Evolutionary conservation across 2,113 vertebrate genomes (phyloP), one percentile per base, ranked within the genome.

Genomic region (Xiphorhynchus elegans): DNA sequence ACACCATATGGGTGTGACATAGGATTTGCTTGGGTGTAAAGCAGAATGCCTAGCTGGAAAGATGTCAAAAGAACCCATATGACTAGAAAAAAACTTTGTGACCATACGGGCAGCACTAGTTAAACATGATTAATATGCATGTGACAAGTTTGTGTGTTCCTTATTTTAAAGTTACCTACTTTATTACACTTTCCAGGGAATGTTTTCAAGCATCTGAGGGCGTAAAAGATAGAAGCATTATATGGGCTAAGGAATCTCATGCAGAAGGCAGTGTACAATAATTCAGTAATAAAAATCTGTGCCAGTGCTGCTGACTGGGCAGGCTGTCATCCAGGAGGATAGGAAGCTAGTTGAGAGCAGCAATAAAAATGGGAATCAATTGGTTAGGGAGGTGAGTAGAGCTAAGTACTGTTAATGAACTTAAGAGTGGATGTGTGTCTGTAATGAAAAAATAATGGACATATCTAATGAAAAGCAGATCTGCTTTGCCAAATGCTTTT

Each of bases 381-480:
- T 46, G 39, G 73, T 82, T 94, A 67, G 81, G 55, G 66, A 82
- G 28, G 58, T 62, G 81, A 94, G 37, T 33, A 37, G 19, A 85
- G 53, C 53, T 93, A 91, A 94, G 69, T 21, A 66, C 58, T 50
- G 31, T 79, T 93, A 95, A 96, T 93, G 77, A 96, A 73, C 66
- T 93, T 83, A 39, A 80, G 73, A 83, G 53, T 56, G 40, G 31
- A 64, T 75, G 25, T 76, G 37, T 91, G 62, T 40, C 77, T 76
- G 49, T 91, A 91, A 94, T 79, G 76, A n/a, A 84, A 59, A 95
- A 94, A 82, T 93, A 95, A 91, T 84, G 62, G 52, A 40, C 28
- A 82, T 39, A 46, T 17, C 17, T 89, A 84, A 84, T 39, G 46
- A 93, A 62, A 87, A 73, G 28, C 44, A 53, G 42, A 47, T 46